Conservation (phyloP, 2,888 invertebrate species). For the Lycophotia porphyrea region DNA sequence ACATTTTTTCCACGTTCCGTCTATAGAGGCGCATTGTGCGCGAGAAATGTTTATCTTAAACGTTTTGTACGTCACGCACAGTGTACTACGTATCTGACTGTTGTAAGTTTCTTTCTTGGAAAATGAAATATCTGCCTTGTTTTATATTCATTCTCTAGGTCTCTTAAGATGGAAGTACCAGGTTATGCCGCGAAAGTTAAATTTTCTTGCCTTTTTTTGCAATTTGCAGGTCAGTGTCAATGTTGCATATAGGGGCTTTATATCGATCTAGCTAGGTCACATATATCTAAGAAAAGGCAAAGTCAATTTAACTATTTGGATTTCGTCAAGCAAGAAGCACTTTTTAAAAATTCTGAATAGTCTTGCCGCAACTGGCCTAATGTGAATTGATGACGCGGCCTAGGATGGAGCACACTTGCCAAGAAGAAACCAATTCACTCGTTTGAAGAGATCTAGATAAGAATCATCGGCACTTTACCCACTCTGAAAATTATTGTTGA, state of each 20-base stretch:
- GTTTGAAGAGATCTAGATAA: background rate
- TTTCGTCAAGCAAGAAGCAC: too few species aligned
- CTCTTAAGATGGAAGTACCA: background rate
- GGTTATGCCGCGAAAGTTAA: too few species aligned
- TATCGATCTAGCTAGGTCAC: too few species aligned
- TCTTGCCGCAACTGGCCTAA: background rate
- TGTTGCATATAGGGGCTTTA: too few species aligned
- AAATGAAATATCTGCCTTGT: background rate
- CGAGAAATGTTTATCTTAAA: conserved; percentile 57
- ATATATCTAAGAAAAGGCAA: too few species aligned
- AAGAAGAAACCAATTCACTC: background rate
- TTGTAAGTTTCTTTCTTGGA: conserved; percentile 14
- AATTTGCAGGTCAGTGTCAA: too few species aligned
- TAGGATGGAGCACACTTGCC: background rate
- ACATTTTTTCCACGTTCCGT: conserved; percentile 45
- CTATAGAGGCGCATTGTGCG: conserved; percentile 39
- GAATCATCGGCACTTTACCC: background rate
- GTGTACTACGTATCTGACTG: background rate
- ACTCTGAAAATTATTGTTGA: background rate
- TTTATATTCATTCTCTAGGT: background rate
- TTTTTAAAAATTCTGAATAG: too few species aligned
- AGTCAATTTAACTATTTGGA: too few species aligned
- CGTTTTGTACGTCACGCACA: conserved; percentile 54
- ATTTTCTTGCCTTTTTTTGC: too few species aligned
- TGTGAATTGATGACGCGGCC: background rate